These are phyloP conservation scores for Sebastes vulpes DNA, from an alignment of 2,797 vertebrate species.

Conservation along the genomic window DNA sequence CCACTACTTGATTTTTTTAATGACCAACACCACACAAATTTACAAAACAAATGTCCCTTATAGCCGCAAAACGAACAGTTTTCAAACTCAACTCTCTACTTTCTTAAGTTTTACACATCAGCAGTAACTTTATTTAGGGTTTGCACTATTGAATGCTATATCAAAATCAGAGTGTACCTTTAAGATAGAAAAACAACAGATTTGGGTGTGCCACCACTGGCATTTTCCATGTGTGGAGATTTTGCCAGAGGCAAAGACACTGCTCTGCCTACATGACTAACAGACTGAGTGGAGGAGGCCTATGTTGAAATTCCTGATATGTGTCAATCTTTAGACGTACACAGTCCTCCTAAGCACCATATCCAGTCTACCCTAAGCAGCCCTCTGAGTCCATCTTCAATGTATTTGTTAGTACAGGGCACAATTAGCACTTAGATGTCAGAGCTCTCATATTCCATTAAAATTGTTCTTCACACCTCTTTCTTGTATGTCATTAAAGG, in stretches of 20 bases:
- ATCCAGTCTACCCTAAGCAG: neutral
- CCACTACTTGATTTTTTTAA: neutral
- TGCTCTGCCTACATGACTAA: slow-evolving; percentile 62
- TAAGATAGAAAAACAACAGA: slow-evolving; percentile 47
- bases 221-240: slow-evolving; percentile 44
- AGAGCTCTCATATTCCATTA: slow-evolving; percentile 12
- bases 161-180: slow-evolving; percentile 27
- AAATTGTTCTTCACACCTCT: neutral
- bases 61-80: neutral
- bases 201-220: slow-evolving; percentile 64
- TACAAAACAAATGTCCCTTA: neutral
- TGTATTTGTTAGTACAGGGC: slow-evolving; percentile 19
- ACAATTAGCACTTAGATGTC: slow-evolving; percentile 44
- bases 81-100: neutral
- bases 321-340: slow-evolving; percentile 33
- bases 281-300: slow-evolving; percentile 20
- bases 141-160: neutral
- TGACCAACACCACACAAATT: neutral
- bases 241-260: slow-evolving; percentile 48
- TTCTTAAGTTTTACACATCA: neutral
- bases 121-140: neutral
- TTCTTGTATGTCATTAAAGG: slow-evolving; percentile 4
- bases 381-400: neutral
- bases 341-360: neutral
- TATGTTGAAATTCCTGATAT: slow-evolving; percentile 59